These are phyloP conservation scores for Hydrocynus forskahlii DNA, from an alignment of 2,797 vertebrate species.

Conservation along the genomic window DNA sequence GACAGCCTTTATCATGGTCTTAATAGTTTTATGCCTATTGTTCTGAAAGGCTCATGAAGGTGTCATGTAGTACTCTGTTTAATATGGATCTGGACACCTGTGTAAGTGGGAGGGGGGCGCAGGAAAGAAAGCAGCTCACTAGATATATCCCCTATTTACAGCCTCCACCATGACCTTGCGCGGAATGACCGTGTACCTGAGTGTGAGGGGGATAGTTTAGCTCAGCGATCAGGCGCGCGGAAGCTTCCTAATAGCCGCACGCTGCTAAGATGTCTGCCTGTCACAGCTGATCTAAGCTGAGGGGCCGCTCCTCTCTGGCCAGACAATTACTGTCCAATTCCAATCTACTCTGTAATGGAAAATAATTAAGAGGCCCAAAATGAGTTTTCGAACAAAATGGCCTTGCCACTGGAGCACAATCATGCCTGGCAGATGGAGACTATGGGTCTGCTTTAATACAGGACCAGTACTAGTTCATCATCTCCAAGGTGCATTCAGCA, in stretches of 20 bases:
- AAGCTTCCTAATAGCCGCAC: constrained; percentile 88
- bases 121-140: neutral
- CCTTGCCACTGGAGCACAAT: constrained; percentile 93
- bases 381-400: constrained; percentile 98
- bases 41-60: too few species aligned
- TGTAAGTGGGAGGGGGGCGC: neutral
- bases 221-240: constrained; percentile 88
- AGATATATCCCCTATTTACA: constrained; percentile 69
- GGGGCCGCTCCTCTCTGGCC: constrained; percentile 87
- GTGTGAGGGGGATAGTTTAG: constrained; percentile 46
- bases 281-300: constrained; percentile 98
- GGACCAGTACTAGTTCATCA: constrained; percentile 89
- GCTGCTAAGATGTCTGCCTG: constrained; percentile 91
- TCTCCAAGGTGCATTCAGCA: constrained; percentile 87
- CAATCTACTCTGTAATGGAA: constrained; percentile 98
- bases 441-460: constrained; percentile 89
- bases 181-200: constrained; percentile 71
- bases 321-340: constrained; percentile 98
- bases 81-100: neutral
- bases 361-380: constrained; percentile 99
- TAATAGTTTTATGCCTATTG: too few species aligned
- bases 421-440: constrained; percentile 91
- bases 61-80: too few species aligned
- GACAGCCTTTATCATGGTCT: too few species aligned
- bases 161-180: constrained; percentile 83